Evolutionary conservation across 2,797 vertebrate species (phyloP), one percentile per base, ranked within the genome.

Genomic region (Petrocephalus sullivani): DNA sequence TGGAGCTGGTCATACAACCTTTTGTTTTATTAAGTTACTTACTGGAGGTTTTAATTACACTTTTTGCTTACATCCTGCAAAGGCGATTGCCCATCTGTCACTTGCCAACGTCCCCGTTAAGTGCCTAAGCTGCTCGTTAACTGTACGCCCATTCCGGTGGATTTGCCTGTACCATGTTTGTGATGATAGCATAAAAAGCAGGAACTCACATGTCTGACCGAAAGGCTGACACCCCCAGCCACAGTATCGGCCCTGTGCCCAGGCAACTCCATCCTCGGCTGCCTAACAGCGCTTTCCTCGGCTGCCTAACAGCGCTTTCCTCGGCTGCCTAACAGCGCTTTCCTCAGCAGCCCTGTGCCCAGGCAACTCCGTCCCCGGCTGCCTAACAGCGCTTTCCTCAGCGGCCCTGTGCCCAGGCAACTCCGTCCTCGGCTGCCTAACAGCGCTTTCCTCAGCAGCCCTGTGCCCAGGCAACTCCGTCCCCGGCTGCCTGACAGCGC

Each of bases 1-100:
- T 75, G 67, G 33, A 41, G 71, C 14, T 78, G 71, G 4, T 78
- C 33, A n/a, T 46, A 78, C 41, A 41, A 78, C 37, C 71, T 78
- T 78, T 41, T 75, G 71, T 75, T 78, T 46, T 78, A 78, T 78
- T 46, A 46, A 78, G 37, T 78, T 78, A 78, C 33, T 78, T 78
- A 46, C 71, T 78, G 71, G 71, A 46, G 37, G 33, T 78, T 78
- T 78, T 78, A 78, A 78, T 78, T 78, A 78, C 7, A 6, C 37
- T 78, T 78, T 46, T 8, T n/a, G 16, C 71, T 78, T 78, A 7
- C 16, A 78, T 78, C 37, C 71, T 78, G 16, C 16, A 16, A 41
- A 78, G 71, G 19, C 16, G 5, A 78, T 7, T 78, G 4, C 71
- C 71, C 71, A 46, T 46, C 71, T 78, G 71, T 78, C 71, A 78